These are phyloP conservation scores for Dusona sp. DNA, from an alignment of 2,888 invertebrate genomes.

Conservation along the genomic window DNA sequence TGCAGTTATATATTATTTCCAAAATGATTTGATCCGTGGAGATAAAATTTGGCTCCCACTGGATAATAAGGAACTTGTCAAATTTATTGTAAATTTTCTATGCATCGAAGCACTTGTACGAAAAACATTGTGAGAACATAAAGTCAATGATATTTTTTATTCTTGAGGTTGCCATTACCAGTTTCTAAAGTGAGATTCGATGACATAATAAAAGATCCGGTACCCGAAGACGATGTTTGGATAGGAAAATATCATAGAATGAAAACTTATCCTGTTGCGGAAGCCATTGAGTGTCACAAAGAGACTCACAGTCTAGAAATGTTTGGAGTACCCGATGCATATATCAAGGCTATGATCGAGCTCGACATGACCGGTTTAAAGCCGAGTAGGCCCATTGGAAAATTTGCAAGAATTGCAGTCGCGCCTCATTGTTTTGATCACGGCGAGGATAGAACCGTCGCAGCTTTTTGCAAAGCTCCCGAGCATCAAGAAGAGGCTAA, in stretches of 20 bases:
- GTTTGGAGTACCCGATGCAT: slow-evolving; percentile 91
- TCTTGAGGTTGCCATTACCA: slow-evolving; percentile 83
- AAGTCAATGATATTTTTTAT: slow-evolving; percentile 48
- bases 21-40: background rate
- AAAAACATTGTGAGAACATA: too few species aligned
- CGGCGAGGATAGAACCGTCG: slow-evolving; percentile 88
- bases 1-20: too few species aligned
- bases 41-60: background rate
- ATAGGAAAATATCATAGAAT: slow-evolving; percentile 86
- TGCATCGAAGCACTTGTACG: too few species aligned
- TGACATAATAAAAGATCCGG: slow-evolving; percentile 86
- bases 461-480: slow-evolving; percentile 91
- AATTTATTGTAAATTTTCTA: background rate
- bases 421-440: slow-evolving; percentile 90
- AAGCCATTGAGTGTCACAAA: slow-evolving; percentile 91
- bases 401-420: slow-evolving; percentile 88
- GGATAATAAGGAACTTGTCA: background rate
- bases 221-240: slow-evolving; percentile 89
- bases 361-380: slow-evolving; percentile 89
- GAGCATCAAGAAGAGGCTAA: slow-evolving; percentile 87
- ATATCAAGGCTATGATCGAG: slow-evolving; percentile 90
- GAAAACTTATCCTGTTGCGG: slow-evolving; percentile 89
- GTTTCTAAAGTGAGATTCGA: slow-evolving; percentile 86
- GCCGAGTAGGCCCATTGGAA: slow-evolving; percentile 89
- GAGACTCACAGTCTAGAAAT: slow-evolving; percentile 94